Conservation (phyloP, 2,113 vertebrate genomes). For the Nothocercus nigrocapillus region DNA sequence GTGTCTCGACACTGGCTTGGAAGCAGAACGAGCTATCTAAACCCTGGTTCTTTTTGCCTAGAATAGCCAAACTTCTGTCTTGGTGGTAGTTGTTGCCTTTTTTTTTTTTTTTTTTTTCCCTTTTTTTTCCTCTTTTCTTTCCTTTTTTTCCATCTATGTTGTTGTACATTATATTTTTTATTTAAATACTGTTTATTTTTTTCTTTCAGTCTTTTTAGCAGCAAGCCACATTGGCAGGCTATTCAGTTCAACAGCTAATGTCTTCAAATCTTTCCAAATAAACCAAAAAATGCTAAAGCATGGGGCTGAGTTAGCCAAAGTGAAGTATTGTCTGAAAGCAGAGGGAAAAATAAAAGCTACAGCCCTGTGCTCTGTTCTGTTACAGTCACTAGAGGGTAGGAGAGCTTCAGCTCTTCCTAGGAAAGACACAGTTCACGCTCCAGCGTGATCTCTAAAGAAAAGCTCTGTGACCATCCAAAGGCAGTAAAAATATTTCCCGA, state of each 20-base stretch:
- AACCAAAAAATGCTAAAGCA: background rate
- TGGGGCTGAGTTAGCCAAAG: background rate
- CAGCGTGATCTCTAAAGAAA: constrained; percentile 65
- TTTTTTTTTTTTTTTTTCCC: background rate
- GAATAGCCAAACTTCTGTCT: background rate
- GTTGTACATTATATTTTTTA: background rate
- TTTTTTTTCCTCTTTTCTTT: background rate
- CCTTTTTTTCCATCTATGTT: background rate
- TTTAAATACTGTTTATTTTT: background rate
- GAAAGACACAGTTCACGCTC: constrained; percentile 45
- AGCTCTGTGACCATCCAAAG: constrained; percentile 70
- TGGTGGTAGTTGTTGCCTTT: background rate
- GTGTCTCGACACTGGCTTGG: constrained; percentile 42
- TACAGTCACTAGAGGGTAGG: constrained; percentile 83
- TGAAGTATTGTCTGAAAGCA: background rate
- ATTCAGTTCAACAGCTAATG: background rate
- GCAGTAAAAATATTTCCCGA: constrained; percentile 82
- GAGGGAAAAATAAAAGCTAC: background rate
- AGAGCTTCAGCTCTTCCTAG: constrained; percentile 69
- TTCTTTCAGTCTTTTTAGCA: background rate
- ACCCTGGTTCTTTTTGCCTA: background rate
- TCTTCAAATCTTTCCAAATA: background rate
- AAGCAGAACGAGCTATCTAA: background rate
- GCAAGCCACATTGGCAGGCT: background rate
- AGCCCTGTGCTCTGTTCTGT: constrained; percentile 69